Conservation (phyloP, 2,113 vertebrate genomes). For the Leucoraja erinaceus region DNA sequence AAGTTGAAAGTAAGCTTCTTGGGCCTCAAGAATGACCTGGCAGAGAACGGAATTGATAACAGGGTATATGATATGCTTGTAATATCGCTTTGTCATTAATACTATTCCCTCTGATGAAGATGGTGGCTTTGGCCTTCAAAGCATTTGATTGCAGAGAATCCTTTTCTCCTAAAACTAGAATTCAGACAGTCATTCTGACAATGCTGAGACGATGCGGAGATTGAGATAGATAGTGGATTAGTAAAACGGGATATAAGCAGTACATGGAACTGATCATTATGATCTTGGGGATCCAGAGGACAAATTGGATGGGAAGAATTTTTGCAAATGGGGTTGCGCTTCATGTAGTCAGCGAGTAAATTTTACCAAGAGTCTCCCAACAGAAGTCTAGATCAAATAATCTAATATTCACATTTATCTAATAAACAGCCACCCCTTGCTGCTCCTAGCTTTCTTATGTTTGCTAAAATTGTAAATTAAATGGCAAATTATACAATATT, state of each 20-base stretch:
- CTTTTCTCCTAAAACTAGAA: not conserved
- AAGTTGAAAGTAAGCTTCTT: not conserved
- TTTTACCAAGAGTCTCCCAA: not conserved
- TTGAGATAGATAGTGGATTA: not conserved
- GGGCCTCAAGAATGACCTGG: not conserved
- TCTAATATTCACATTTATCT: not conserved
- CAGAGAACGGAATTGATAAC: not conserved
- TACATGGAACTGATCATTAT: not conserved
- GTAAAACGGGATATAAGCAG: not conserved
- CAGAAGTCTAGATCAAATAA: not conserved
- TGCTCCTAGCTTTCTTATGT: not conserved
- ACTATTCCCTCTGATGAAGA: not conserved
- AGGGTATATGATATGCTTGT: not conserved
- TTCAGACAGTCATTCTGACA: not conserved
- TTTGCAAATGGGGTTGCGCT: not conserved
- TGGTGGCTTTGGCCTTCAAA: not conserved
- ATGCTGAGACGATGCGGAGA: not conserved
- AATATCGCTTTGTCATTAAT: too few species aligned
- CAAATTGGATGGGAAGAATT: not conserved
- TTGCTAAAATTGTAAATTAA: not conserved
- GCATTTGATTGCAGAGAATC: not conserved
- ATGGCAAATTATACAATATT: not conserved
- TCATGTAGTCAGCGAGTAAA: not conserved
- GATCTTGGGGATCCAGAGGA: not conserved
- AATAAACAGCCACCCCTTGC: not conserved